Percentiles rank a stretch among this genome's conserved stretches.
phyloP scores from a whole-genome alignment of 2,113 vertebrate species.

The Hyaena hyaena region DNA sequence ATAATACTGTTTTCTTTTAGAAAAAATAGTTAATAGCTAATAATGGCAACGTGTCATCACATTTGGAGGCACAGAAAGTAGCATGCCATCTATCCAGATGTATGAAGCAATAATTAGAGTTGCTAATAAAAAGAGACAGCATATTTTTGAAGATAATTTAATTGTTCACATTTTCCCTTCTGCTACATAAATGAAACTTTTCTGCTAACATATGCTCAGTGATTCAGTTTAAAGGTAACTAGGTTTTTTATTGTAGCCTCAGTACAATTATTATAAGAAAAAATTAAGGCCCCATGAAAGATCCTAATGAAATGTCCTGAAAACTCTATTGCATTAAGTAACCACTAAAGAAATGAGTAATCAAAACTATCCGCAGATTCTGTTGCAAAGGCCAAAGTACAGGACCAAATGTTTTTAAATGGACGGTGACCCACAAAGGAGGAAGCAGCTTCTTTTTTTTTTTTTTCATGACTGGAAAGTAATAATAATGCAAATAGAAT shows the following conservation, averaged over 20 bases:
- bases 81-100: constrained; percentile 48
- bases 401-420: neutral
- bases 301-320: neutral
- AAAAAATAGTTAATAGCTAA: constrained; percentile 32
- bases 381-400: neutral
- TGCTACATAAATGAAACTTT: constrained; percentile 69
- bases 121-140: constrained; percentile 68
- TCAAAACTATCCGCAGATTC: neutral
- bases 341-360: neutral
- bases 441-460: neutral
- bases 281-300: neutral
- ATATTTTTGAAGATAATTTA: constrained; percentile 65
- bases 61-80: constrained; percentile 56
- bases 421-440: neutral
- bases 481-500: neutral
- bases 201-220: constrained; percentile 64
- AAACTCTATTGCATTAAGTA: neutral
- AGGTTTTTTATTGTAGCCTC: constrained; percentile 8
- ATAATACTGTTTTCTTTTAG: constrained; percentile 7
- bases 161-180: constrained; percentile 73
- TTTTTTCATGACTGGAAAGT: neutral
- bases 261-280: neutral
- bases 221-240: constrained; percentile 66
- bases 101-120: constrained; percentile 68
- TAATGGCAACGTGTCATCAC: constrained; percentile 37